Evolutionary conservation across 2,888 invertebrate species (phyloP).

Genomic region (Apantesis nais): DNA sequence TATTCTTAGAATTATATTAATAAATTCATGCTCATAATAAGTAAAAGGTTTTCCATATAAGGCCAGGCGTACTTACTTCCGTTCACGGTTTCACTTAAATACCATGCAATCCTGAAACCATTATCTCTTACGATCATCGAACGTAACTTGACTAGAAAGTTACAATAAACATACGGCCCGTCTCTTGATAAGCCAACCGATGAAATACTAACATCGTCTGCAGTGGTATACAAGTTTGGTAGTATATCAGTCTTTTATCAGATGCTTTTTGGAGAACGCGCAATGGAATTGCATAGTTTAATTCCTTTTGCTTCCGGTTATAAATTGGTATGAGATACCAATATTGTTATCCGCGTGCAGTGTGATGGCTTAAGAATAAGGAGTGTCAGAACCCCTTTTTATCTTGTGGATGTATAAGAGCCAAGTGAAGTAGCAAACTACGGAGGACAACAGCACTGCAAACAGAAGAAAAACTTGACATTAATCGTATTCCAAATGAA

Average conservation of each 20-base stretch:
- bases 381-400: too few species aligned
- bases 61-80: not conserved
- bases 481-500: too few species aligned
- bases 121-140: conserved; percentile 7
- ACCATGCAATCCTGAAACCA: conserved; percentile 1
- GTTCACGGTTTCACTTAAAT: conserved; percentile 9
- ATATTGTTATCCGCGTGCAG: not conserved
- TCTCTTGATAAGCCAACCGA: not conserved
- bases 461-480: too few species aligned
- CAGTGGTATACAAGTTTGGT: not conserved
- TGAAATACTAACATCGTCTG: not conserved
- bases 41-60: conserved; percentile 8
- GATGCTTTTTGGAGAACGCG: not conserved
- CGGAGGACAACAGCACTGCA: too few species aligned
- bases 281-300: not conserved
- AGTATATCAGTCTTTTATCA: not conserved
- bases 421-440: too few species aligned
- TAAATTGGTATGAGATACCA: not conserved
- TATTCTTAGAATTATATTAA: not conserved
- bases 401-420: too few species aligned
- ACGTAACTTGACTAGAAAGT: conserved; percentile 1
- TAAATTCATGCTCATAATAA: not conserved
- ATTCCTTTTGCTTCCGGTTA: not conserved
- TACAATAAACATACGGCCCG: not conserved
- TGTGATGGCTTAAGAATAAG: too few species aligned